Conservation (phyloP, 92 coral and sea anemone genomes). For the Pocillopora grandis region DNA sequence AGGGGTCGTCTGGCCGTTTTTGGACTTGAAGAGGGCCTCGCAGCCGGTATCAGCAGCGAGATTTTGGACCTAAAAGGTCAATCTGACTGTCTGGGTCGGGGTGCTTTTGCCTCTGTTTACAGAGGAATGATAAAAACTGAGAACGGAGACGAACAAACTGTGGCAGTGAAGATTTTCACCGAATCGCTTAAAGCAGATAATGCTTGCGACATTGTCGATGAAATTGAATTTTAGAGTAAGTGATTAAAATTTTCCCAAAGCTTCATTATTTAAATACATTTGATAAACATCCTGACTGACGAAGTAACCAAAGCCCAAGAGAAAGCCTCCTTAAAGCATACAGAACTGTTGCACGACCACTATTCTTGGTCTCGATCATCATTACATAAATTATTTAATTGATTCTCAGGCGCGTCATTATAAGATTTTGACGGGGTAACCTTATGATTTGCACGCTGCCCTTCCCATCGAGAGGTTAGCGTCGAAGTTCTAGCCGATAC, state of each 20-base stretch:
- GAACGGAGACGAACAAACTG: slow-evolving; percentile 1
- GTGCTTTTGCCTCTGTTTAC: slow-evolving; percentile 44
- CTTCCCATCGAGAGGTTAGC: no score
- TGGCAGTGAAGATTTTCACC: slow-evolving; percentile 40
- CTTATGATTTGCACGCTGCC: no score
- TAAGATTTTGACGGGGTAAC: no score
- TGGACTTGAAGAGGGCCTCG: slow-evolving; percentile 6
- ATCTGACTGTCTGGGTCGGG: slow-evolving; percentile 26
- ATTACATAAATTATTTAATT: no score
- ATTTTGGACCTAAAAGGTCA: slow-evolving; percentile 31
- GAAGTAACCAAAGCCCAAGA: no score
- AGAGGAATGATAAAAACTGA: slow-evolving; percentile 30
- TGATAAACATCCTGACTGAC: no score
- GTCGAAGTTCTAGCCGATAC: no score
- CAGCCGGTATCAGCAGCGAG: neutral
- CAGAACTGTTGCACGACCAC: no score
- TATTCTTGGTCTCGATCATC: no score
- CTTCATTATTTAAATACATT: no score
- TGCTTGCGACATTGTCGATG: slow-evolving; percentile 9
- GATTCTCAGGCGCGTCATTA: no score
- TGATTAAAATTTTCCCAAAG: neutral
- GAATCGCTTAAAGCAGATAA: neutral
- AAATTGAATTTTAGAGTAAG: slow-evolving; percentile 34
- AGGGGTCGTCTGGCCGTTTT: slow-evolving; percentile 21
- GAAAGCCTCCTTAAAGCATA: no score